Evolutionary conservation across 2,797 vertebrate genomes (phyloP).

Genomic region (Spinus pinus): DNA sequence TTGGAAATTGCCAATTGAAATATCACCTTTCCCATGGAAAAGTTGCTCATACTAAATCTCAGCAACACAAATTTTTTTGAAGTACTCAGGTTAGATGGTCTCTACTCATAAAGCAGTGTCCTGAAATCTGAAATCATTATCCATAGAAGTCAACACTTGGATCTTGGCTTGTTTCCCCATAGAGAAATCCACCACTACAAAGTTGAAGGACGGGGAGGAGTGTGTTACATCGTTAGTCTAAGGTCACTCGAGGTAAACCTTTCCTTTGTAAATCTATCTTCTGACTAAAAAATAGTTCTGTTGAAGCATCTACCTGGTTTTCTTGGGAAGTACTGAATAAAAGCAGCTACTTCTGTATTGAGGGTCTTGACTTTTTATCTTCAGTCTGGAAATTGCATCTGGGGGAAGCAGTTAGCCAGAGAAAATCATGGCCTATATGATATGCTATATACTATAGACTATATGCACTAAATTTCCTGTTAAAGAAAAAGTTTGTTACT

Average conservation of each 20-base stretch:
- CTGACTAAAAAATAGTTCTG: neutral
- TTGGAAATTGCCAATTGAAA: slow-evolving; percentile 69
- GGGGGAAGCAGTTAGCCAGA: neutral
- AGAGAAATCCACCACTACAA: neutral
- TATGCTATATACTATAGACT: neutral
- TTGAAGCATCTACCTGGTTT: neutral
- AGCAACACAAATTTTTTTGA: slow-evolving; percentile 44
- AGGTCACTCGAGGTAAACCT: slow-evolving; percentile 50
- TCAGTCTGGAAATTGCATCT: neutral
- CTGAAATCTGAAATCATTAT: neutral
- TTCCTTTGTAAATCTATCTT: neutral
- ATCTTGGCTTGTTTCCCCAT: neutral
- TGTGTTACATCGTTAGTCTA: neutral
- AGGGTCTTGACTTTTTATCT: neutral
- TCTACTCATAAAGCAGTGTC: neutral
- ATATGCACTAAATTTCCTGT: neutral
- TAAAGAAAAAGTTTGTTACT: neutral
- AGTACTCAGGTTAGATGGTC: neutral
- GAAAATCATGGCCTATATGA: neutral
- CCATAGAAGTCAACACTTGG: neutral
- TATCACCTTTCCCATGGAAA: slow-evolving; percentile 75
- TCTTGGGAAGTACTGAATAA: neutral
- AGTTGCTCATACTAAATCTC: slow-evolving; percentile 58
- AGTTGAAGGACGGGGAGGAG: neutral
- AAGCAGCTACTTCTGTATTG: neutral